Evolutionary conservation across 2,888 invertebrate genomes (phyloP).

Genomic region (Lycophotia porphyrea): DNA sequence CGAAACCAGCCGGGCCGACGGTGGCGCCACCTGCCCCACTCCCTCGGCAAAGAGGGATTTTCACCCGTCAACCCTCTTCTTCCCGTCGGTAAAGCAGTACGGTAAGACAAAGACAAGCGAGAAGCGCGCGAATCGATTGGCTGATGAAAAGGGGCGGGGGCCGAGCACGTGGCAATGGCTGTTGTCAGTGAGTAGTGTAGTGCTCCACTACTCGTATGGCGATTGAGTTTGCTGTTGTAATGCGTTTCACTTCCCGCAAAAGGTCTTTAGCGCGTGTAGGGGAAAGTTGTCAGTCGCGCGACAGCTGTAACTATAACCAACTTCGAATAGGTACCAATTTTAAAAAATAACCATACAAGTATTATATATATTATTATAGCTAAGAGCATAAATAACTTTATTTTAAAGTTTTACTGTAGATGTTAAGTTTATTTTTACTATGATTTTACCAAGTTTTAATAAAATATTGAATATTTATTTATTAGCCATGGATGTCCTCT

Average conservation of each 20-base stretch:
- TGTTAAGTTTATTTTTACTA: neutral
- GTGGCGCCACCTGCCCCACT: slow-evolving; percentile 82
- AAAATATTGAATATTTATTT: neutral
- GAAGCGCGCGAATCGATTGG: slow-evolving; percentile 86
- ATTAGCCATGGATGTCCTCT: neutral
- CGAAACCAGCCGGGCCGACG: slow-evolving; percentile 66
- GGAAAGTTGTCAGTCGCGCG: slow-evolving; percentile 68
- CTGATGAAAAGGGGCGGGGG: slow-evolving; percentile 85
- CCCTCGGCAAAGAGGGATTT: slow-evolving; percentile 70
- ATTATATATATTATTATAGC: neutral
- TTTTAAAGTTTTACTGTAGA: neutral
- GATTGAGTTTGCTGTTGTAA: slow-evolving; percentile 77
- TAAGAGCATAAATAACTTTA: neutral
- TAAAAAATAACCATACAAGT: slow-evolving; percentile 3
- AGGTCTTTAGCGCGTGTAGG: slow-evolving; percentile 73
- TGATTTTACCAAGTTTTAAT: neutral
- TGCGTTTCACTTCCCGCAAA: slow-evolving; percentile 74
- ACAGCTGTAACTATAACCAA: slow-evolving; percentile 55
- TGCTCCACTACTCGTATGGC: slow-evolving; percentile 73
- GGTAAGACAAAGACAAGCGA: slow-evolving; percentile 80
- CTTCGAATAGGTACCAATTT: slow-evolving; percentile 51
- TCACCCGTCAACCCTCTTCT: slow-evolving; percentile 73
- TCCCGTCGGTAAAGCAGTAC: slow-evolving; percentile 85
- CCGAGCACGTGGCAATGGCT: slow-evolving; percentile 84
- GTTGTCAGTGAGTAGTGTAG: slow-evolving; percentile 75